Conservation (phyloP, 2,113 vertebrate species). For the Silurus meridionalis region DNA sequence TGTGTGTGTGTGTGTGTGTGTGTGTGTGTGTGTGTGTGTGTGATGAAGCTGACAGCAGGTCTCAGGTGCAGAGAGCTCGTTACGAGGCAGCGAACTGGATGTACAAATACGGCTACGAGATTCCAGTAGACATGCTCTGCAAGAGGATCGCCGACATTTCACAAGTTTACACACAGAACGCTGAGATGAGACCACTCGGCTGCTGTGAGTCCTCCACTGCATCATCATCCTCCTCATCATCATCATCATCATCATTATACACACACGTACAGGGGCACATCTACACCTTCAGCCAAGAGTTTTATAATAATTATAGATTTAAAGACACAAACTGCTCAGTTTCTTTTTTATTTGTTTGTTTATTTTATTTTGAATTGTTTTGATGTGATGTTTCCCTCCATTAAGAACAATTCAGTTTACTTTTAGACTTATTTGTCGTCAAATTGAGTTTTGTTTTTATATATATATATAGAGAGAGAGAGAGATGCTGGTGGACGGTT, state of each 20-base stretch:
- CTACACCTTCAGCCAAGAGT: neutral
- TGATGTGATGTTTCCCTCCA: neutral
- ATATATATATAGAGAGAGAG: too few relatives aligned
- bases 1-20: slow-evolving; percentile 23
- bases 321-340: neutral
- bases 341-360: neutral
- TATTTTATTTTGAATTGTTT: neutral
- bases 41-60: slow-evolving; percentile 88
- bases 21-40: slow-evolving; percentile 38
- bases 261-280: neutral
- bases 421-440: neutral
- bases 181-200: slow-evolving; percentile 97
- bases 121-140: slow-evolving; percentile 98
- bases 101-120: slow-evolving; percentile 98
- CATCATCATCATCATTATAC: neutral
- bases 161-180: slow-evolving; percentile 97
- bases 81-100: slow-evolving; percentile 99
- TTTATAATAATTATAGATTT: too few relatives aligned
- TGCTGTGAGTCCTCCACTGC: slow-evolving; percentile 89
- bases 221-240: slow-evolving; percentile 65
- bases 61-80: slow-evolving; percentile 96
- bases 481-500: too few relatives aligned
- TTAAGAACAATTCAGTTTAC: neutral
- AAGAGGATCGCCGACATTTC: slow-evolving; percentile 98
- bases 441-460: too few relatives aligned